Conservation (phyloP, 2,888 invertebrate species). For the Anorthoa munda region DNA sequence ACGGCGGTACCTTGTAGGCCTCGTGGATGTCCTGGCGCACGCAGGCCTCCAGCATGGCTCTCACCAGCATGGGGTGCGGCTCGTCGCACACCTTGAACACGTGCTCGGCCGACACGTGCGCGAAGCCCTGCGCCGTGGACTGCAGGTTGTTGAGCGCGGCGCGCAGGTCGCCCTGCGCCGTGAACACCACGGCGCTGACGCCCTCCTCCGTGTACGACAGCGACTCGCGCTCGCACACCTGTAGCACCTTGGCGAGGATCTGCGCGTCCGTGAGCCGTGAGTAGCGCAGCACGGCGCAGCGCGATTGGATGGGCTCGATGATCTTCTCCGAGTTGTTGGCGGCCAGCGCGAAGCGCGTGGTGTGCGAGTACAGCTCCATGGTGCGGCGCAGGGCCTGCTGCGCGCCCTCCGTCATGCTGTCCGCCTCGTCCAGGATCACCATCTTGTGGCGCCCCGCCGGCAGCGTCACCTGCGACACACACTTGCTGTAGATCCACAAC, state of each 20-base stretch:
- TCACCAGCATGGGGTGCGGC: constrained; percentile 98
- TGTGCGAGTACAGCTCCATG: constrained; percentile 99
- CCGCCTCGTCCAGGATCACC: constrained; percentile 99
- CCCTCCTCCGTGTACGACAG: constrained; percentile 97
- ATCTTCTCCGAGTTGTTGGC: constrained; percentile 99
- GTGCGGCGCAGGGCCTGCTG: constrained; percentile 99
- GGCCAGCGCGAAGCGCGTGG: constrained; percentile 99
- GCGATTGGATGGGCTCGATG: constrained; percentile 99
- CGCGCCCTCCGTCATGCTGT: constrained; percentile 99
- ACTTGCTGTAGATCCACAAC: not conserved
- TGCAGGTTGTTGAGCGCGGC: constrained; percentile 99
- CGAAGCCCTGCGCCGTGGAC: constrained; percentile 96
- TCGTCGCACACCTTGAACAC: constrained; percentile 99
- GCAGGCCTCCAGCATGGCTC: constrained; percentile 97
- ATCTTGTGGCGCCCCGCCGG: constrained; percentile 98
- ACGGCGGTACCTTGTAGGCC: constrained; percentile 93
- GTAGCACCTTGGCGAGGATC: constrained; percentile 93
- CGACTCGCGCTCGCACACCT: constrained; percentile 85
- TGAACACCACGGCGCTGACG: constrained; percentile 98
- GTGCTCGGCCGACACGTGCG: constrained; percentile 97
- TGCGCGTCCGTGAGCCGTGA: constrained; percentile 97
- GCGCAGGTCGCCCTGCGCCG: constrained; percentile 99
- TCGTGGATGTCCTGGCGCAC: constrained; percentile 95
- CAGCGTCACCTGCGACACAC: constrained; percentile 93
- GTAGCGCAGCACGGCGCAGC: constrained; percentile 99